A percentile compares a stretch with the other conserved stretches of the same genome.
phyloP scores from a whole-genome alignment of 2,113 vertebrate genomes.

The Myanophis thanlyinensis region DNA sequence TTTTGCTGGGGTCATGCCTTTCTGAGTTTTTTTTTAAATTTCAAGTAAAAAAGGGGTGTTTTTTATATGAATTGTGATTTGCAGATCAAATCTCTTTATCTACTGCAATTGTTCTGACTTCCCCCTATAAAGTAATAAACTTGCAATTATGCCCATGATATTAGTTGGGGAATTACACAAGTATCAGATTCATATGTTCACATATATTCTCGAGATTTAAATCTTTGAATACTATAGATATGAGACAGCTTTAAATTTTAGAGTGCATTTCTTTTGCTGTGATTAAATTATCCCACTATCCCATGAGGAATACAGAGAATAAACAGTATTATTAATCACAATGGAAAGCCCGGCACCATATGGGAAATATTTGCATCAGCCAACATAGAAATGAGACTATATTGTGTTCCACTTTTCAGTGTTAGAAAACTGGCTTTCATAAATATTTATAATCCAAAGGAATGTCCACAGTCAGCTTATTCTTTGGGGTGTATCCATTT shows the following conservation, averaged over 20 bases:
- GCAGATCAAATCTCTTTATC: background rate
- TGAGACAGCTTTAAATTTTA: slow-evolving; percentile 14
- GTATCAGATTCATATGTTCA: background rate
- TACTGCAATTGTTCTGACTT: background rate
- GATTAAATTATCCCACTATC: slow-evolving; percentile 22
- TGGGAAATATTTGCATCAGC: slow-evolving; percentile 44
- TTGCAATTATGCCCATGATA: background rate
- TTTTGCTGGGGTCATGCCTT: background rate
- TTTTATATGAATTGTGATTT: background rate
- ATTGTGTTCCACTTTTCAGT: slow-evolving; percentile 31
- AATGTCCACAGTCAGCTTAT: slow-evolving; percentile 34
- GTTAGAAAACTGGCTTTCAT: slow-evolving; percentile 7
- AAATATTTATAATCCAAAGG: slow-evolving; percentile 5
- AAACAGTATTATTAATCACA: slow-evolving; percentile 30
- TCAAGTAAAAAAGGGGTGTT: background rate
- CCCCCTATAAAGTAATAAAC: background rate
- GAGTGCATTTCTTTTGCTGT: background rate
- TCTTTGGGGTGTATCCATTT: slow-evolving; percentile 28
- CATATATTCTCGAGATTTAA: background rate
- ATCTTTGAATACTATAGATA: slow-evolving; percentile 10
- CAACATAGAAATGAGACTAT: slow-evolving; percentile 28
- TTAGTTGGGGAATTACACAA: background rate
- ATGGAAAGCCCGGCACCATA: slow-evolving; percentile 13
- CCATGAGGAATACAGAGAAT: slow-evolving; percentile 26
- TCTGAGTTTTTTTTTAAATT: background rate